These are phyloP conservation scores for Tipula lateralis DNA, from an alignment of 2,888 invertebrate species.

Conservation along the genomic window DNA sequence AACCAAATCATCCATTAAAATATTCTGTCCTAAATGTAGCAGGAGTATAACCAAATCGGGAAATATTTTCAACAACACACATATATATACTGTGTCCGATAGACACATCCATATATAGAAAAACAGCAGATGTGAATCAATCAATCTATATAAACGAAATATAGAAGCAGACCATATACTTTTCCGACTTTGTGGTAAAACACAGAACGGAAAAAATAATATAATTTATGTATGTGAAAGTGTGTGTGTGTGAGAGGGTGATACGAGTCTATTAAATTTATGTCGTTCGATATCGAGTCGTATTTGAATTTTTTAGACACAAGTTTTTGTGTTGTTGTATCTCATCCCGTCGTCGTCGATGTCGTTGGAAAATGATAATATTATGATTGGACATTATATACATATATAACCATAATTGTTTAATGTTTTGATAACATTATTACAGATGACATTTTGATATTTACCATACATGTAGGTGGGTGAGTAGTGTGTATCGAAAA, in stretches of 20 bases:
- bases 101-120: not conserved
- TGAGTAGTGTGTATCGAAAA: not conserved
- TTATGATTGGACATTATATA: not conserved
- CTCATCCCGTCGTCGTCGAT: not conserved
- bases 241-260: not conserved
- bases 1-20: constrained; percentile 9
- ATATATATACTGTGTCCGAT: not conserved
- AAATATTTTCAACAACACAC: not conserved
- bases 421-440: not conserved
- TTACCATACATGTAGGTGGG: not conserved
- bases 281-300: not conserved
- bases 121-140: constrained; percentile 15
- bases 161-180: not conserved
- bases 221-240: no score
- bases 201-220: not conserved
- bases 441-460: constrained; percentile 1
- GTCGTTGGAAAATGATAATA: not conserved
- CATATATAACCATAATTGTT: not conserved
- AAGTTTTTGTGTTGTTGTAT: not conserved
- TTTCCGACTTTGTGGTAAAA: not conserved
- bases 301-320: not conserved
- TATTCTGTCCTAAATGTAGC: not conserved
- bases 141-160: not conserved
- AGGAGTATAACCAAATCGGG: not conserved
- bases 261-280: not conserved